phyloP scores from a whole-genome alignment of 2,888 invertebrate genomes.

The Drosophila leonis region DNA sequence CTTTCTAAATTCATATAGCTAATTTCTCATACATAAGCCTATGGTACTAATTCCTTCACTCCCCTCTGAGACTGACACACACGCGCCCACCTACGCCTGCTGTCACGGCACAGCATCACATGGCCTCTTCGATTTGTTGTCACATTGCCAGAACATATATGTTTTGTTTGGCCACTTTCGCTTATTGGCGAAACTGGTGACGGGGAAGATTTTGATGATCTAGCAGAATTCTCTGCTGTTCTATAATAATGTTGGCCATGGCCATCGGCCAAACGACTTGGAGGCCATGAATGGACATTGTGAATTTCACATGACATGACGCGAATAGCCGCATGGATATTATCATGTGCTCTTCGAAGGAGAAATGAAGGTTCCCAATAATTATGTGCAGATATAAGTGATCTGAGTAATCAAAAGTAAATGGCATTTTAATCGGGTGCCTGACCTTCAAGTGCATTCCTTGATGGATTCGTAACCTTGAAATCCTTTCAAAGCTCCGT shows the following conservation, averaged over 20 bases:
- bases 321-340: slow-evolving; percentile 54
- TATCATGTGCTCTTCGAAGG: slow-evolving; percentile 66
- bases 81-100: slow-evolving; percentile 67
- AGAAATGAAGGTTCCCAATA: slow-evolving; percentile 70
- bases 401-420: background rate
- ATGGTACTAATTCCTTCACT: background rate
- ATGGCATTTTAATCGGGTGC: background rate
- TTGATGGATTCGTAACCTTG: slow-evolving; percentile 6
- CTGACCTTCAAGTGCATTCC: background rate
- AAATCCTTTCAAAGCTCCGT: slow-evolving; percentile 8
- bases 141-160: slow-evolving; percentile 45
- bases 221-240: slow-evolving; percentile 6
- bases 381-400: background rate
- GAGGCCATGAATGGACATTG: slow-evolving; percentile 61
- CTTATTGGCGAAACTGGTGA: slow-evolving; percentile 54
- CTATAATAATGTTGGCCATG: slow-evolving; percentile 52
- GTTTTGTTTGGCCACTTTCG: slow-evolving; percentile 29
- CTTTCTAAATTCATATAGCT: background rate
- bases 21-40: background rate
- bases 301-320: slow-evolving; percentile 63
- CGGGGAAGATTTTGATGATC: slow-evolving; percentile 52
- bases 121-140: slow-evolving; percentile 44
- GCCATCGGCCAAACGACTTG: slow-evolving; percentile 50
- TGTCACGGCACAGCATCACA: slow-evolving; percentile 46
- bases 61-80: slow-evolving; percentile 8